These are phyloP conservation scores for Rotaria socialis DNA, from an alignment of 2,888 invertebrate species.

Conservation along the genomic window DNA sequence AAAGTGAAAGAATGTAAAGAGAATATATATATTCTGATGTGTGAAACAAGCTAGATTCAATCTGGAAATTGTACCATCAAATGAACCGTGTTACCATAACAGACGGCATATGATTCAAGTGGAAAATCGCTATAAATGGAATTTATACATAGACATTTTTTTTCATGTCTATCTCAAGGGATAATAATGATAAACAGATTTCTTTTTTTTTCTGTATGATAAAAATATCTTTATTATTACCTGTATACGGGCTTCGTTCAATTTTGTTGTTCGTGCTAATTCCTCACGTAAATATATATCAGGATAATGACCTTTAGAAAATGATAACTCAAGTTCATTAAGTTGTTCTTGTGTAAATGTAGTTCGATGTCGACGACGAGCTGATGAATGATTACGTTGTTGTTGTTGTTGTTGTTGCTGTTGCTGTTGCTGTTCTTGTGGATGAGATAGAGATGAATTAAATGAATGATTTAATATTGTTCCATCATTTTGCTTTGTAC, in stretches of 20 bases:
- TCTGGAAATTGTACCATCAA: constrained; percentile 14
- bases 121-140: not conserved
- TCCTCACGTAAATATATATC: constrained; percentile 99
- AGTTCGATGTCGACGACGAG: constrained; percentile 88
- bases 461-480: not conserved
- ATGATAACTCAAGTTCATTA: constrained; percentile 95
- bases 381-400: constrained; percentile 66
- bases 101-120: constrained; percentile 46
- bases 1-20: constrained; percentile 16
- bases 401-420: not conserved
- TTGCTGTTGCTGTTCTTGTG: not conserved
- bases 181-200: constrained; percentile 48
- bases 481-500: not conserved
- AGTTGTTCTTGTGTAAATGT: constrained; percentile 98
- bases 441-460: not conserved
- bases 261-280: constrained; percentile 92
- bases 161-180: not conserved
- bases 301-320: constrained; percentile 97
- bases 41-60: constrained; percentile 13
- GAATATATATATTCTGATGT: not conserved
- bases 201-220: not conserved
- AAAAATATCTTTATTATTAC: constrained; percentile 64
- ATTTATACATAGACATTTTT: not conserved
- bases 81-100: constrained; percentile 25
- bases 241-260: constrained; percentile 99